Evolutionary conservation across 2,113 vertebrate species (phyloP), one percentile per base, ranked within the genome.

Genomic region (Ctenodactylus gundi): DNA sequence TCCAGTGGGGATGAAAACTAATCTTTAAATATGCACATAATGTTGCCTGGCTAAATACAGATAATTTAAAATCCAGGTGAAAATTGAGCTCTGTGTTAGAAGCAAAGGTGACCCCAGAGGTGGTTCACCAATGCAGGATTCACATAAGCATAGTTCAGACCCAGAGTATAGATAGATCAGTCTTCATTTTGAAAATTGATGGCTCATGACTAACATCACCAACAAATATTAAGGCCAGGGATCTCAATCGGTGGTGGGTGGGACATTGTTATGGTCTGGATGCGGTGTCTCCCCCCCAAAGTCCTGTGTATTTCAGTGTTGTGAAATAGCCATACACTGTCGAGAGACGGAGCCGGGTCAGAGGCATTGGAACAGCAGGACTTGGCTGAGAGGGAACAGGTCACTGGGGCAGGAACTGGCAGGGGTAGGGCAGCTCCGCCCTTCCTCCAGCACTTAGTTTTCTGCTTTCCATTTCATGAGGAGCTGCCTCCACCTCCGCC

Each of bases 31-130:
- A 97, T 97, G 94, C 96, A 95, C 94, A 70, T 93, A 91, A 23
- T 95, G 97, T 97, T 97, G 95, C 97, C 97, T 93, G 87, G 95
- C 94, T 97, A 97, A 98, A 96, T 97, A 95, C 95, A 98, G 97
- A 95, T 94, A 97, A 97, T 97, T 97, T 97, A 87, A 98, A 98
- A 98, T 97, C 95, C 94, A 97, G 98, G 97, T 97, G 97, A 97
- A 98, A 98, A 97, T 97, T 95, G 94, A 97, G 91, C 97, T 98
- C 98, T 95, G 46, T 95, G 91, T 97, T 97, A 95, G 57, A 97
- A 15, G 46, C 89, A 92, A 97, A 91, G 92, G 44, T 97, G 96
- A 94, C 87, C 85, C 95, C 84, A 95, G 96, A 95, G 94, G 96
- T 93, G 94, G 92, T 97, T 97, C 93, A 90, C 85, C 92, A 93